Percentiles rank a stretch among this genome's conserved stretches.
These are phyloP conservation scores for Drosophila cognata DNA, from an alignment of 2,888 invertebrate genomes.

Conservation along the genomic window DNA sequence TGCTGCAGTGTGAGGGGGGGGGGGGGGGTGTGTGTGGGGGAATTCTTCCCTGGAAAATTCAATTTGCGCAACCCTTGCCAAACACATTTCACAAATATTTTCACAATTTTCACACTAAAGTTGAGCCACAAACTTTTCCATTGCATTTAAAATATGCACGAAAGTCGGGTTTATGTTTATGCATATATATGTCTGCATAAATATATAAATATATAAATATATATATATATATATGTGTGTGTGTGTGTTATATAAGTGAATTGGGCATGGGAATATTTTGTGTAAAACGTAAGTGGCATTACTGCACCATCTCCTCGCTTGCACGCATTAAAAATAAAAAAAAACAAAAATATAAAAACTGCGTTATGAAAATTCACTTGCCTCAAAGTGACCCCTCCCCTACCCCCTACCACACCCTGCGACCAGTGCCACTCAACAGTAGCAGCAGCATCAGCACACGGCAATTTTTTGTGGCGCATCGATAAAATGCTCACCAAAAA, in stretches of 20 bases:
- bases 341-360: slow-evolving; percentile 10
- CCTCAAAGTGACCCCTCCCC: not conserved
- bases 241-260: not conserved
- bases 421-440: not conserved
- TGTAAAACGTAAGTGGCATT: slow-evolving; percentile 39
- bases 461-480: slow-evolving; percentile 43
- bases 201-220: not conserved
- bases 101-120: slow-evolving; percentile 65
- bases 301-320: slow-evolving; percentile 9
- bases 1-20: not conserved
- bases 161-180: slow-evolving; percentile 59
- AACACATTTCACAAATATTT: slow-evolving; percentile 41
- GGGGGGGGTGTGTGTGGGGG: not conserved
- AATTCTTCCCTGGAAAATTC: slow-evolving; percentile 57
- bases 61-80: slow-evolving; percentile 55
- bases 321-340: not conserved
- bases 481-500: slow-evolving; percentile 38
- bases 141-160: slow-evolving; percentile 69
- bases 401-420: not conserved
- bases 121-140: slow-evolving; percentile 59
- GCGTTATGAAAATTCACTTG: slow-evolving; percentile 46
- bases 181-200: slow-evolving; percentile 32
- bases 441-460: not conserved
- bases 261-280: not conserved
- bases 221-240: not conserved